Conservation (phyloP, 2,888 invertebrate genomes). For the Noctua janthe region DNA sequence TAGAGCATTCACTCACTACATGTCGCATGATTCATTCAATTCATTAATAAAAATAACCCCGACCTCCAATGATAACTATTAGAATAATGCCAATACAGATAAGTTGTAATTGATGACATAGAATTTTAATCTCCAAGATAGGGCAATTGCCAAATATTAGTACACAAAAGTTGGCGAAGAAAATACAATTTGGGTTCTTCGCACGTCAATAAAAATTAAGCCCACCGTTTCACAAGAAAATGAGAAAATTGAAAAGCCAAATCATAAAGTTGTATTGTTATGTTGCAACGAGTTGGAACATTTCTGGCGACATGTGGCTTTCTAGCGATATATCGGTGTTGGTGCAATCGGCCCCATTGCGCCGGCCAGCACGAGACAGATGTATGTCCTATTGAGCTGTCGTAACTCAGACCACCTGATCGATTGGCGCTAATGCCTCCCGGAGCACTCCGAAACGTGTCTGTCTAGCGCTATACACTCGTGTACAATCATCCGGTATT, state of each 20-base stretch:
- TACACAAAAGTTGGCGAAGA: not conserved
- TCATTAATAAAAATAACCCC: slow-evolving; percentile 42
- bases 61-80: slow-evolving; percentile 36
- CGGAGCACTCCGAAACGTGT: slow-evolving; percentile 67
- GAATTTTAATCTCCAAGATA: slow-evolving; percentile 12
- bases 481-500: slow-evolving; percentile 8
- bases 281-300: slow-evolving; percentile 34
- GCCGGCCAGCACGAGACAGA: slow-evolving; percentile 74
- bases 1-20: slow-evolving; percentile 27
- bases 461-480: slow-evolving; percentile 13
- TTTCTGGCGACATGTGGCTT: slow-evolving; percentile 53
- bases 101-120: slow-evolving; percentile 22
- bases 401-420: slow-evolving; percentile 77
- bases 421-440: slow-evolving; percentile 73
- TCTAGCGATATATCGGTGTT: slow-evolving; percentile 58
- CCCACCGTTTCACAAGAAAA: not conserved
- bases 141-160: slow-evolving; percentile 19
- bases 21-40: slow-evolving; percentile 31
- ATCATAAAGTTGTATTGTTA: slow-evolving; percentile 18
- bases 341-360: slow-evolving; percentile 74
- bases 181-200: not conserved
- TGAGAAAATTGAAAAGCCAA: slow-evolving; percentile 5
- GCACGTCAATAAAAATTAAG: not conserved
- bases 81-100: slow-evolving; percentile 25
- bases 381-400: slow-evolving; percentile 82